phyloP scores from a whole-genome alignment of 2,797 vertebrate species.

The Premnoplex brunnescens region DNA sequence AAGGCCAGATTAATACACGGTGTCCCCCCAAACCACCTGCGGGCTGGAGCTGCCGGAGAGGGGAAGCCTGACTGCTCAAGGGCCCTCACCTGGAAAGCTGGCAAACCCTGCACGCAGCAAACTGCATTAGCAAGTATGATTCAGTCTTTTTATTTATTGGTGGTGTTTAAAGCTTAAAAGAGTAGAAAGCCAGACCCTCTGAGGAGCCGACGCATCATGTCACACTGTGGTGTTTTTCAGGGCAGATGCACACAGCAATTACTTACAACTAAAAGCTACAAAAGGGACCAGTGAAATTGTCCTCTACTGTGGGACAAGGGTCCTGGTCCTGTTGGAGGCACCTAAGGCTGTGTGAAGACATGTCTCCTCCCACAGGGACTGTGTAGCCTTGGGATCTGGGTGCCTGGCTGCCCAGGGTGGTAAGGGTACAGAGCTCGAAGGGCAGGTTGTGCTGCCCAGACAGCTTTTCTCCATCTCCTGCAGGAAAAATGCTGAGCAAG shows the following conservation, averaged over 20 bases:
- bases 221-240: background rate
- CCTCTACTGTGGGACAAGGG: no score
- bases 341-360: background rate
- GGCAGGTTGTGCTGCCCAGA: background rate
- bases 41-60: background rate
- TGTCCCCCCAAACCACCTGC: background rate
- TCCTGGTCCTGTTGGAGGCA: background rate
- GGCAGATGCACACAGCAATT: background rate
- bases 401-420: background rate
- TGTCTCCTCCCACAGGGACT: background rate
- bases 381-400: background rate
- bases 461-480: background rate
- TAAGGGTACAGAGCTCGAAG: background rate
- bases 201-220: background rate
- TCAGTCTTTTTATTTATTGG: background rate
- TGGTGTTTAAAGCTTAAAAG: background rate
- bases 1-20: background rate
- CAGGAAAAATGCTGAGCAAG: background rate
- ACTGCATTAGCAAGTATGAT: background rate
- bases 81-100: conserved; percentile 29
- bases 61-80: background rate
- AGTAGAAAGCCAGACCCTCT: background rate
- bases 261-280: background rate
- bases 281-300: background rate
- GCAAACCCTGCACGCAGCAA: background rate